Percentiles rank a stretch among this genome's conserved stretches.
phyloP scores from a whole-genome alignment of 2,113 vertebrate species.

The Ariopsis seemanni region DNA sequence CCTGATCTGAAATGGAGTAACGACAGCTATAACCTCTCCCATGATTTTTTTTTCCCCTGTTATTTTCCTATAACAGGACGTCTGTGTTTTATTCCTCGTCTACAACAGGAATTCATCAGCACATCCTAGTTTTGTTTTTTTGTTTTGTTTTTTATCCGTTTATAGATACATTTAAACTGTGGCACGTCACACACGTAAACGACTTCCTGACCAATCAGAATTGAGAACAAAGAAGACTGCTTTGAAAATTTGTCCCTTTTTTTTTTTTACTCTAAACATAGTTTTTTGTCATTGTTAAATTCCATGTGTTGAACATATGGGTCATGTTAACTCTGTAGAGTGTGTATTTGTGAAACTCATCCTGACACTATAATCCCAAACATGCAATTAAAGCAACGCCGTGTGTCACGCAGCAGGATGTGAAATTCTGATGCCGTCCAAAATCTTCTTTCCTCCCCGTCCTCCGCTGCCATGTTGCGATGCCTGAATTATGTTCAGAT shows the following conservation, averaged over 20 bases:
- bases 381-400: slow-evolving; percentile 13
- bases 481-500: slow-evolving; percentile 3
- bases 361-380: slow-evolving; percentile 20
- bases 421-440: background rate
- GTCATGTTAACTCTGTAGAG: background rate
- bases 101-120: background rate
- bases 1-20: background rate
- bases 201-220: background rate
- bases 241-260: background rate
- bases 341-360: background rate
- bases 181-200: background rate
- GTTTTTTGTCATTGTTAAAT: background rate
- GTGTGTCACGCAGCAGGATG: slow-evolving; percentile 9
- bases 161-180: background rate
- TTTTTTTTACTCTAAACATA: background rate
- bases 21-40: background rate
- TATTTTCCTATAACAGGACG: background rate
- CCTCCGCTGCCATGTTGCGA: background rate
- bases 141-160: background rate
- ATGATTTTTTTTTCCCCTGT: background rate
- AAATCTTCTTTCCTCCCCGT: background rate
- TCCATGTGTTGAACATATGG: background rate
- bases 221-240: background rate
- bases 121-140: background rate
- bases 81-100: background rate